phyloP scores from a whole-genome alignment of 2,888 invertebrate genomes.

The Strigamia crassipes region DNA sequence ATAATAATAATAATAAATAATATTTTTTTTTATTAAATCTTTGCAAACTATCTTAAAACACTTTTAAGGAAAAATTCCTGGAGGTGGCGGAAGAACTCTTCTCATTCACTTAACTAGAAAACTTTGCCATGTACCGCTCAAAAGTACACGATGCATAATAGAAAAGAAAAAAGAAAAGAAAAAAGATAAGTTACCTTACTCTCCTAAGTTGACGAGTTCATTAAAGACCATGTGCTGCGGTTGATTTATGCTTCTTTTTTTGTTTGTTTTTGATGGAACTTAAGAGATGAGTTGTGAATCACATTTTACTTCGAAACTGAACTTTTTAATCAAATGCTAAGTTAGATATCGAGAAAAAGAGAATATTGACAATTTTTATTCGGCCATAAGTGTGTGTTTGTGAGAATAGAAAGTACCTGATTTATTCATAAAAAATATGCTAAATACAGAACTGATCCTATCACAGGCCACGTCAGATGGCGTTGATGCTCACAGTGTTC shows the following conservation, averaged over 20 bases:
- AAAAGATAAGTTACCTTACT: constrained; percentile 8
- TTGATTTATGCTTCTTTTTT: background rate
- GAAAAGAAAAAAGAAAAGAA: background rate
- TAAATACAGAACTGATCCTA: too few relatives aligned
- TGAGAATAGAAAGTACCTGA: too few relatives aligned
- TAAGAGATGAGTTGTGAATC: background rate
- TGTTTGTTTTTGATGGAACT: background rate
- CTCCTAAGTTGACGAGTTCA: background rate
- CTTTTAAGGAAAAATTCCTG: background rate
- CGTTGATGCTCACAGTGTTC: background rate
- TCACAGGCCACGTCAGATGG: too few relatives aligned
- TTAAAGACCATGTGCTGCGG: background rate
- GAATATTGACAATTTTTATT: too few relatives aligned
- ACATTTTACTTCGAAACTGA: background rate
- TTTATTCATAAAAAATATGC: too few relatives aligned
- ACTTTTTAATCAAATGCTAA: too few relatives aligned
- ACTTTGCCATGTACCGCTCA: background rate
- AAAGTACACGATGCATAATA: background rate
- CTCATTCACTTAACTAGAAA: background rate
- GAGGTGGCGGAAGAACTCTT: background rate
- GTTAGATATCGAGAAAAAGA: too few relatives aligned
- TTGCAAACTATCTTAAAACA: background rate
- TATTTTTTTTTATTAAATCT: too few relatives aligned
- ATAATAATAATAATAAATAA: too few relatives aligned
- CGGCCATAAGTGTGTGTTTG: too few relatives aligned